Conservation (phyloP, 30 jellyfish, hydroid and myxozoan species). For the Catostylus mosaicus region DNA sequence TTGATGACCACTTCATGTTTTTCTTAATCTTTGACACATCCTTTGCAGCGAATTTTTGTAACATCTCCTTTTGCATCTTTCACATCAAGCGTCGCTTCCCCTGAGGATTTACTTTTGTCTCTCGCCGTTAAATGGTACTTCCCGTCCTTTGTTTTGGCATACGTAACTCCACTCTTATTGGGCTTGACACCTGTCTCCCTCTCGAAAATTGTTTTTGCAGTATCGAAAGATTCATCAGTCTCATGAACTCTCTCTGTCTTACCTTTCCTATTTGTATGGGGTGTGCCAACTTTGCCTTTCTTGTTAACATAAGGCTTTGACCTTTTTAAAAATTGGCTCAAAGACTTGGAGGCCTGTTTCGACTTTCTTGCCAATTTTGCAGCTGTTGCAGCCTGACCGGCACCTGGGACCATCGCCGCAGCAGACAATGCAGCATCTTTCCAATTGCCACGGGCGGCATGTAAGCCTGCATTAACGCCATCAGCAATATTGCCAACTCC, state of each 20-base stretch:
- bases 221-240: not conserved
- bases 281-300: not conserved
- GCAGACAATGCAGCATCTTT: slow-evolving; percentile 4
- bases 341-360: not conserved
- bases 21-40: no score
- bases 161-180: not conserved
- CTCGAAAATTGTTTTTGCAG: not conserved
- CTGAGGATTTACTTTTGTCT: not conserved
- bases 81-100: not conserved
- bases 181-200: not conserved
- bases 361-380: not conserved
- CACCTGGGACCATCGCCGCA: not conserved
- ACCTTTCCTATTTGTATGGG: not conserved
- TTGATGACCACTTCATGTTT: no score
- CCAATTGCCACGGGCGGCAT: not conserved
- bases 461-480: not conserved
- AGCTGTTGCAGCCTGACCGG: not conserved
- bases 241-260: not conserved
- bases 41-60: no score
- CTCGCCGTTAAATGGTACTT: not conserved
- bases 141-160: not conserved
- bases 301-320: no score
- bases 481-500: not conserved
- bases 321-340: not conserved
- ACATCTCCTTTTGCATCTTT: not conserved